Conservation (phyloP, 2,113 vertebrate genomes). For the Oryzias javanicus region DNA sequence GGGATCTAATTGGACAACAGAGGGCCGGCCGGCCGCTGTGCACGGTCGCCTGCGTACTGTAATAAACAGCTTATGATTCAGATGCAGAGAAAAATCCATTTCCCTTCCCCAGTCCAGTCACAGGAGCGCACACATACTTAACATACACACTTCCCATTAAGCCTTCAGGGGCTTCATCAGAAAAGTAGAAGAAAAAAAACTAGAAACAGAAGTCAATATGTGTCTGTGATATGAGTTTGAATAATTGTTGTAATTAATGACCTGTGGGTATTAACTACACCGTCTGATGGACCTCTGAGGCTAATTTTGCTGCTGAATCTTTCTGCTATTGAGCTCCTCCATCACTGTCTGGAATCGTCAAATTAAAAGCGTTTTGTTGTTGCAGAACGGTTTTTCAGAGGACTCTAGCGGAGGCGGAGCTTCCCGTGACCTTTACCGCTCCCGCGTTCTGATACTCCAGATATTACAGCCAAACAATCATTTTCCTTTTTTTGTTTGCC, state of each 20-base stretch:
- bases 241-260: conserved; percentile 80
- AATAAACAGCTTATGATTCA: conserved; percentile 45
- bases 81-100: conserved; percentile 39
- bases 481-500: conserved; percentile 71
- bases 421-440: conserved; percentile 74
- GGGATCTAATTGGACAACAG: conserved; percentile 56
- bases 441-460: conserved; percentile 11
- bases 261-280: conserved; percentile 62
- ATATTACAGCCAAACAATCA: conserved; percentile 13
- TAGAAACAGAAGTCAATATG: conserved; percentile 62
- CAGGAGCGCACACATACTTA: conserved; percentile 37
- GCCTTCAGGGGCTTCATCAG: conserved; percentile 39
- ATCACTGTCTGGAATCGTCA: conserved; percentile 28
- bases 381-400: conserved; percentile 52
- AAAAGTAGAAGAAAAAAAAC: conserved; percentile 23
- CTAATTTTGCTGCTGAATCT: conserved; percentile 31
- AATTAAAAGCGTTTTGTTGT: conserved; percentile 9
- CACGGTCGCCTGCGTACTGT: background rate
- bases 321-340: conserved; percentile 22
- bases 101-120: conserved; percentile 11
- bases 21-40: conserved; percentile 8
- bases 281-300: conserved; percentile 59
- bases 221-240: conserved; percentile 70
- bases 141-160: conserved; percentile 35
- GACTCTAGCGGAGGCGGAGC: conserved; percentile 67